Percentiles rank a stretch among this genome's conserved stretches.
These are phyloP conservation scores for Hetaerina titia DNA, from an alignment of 2,888 invertebrate species.

Conservation along the genomic window DNA sequence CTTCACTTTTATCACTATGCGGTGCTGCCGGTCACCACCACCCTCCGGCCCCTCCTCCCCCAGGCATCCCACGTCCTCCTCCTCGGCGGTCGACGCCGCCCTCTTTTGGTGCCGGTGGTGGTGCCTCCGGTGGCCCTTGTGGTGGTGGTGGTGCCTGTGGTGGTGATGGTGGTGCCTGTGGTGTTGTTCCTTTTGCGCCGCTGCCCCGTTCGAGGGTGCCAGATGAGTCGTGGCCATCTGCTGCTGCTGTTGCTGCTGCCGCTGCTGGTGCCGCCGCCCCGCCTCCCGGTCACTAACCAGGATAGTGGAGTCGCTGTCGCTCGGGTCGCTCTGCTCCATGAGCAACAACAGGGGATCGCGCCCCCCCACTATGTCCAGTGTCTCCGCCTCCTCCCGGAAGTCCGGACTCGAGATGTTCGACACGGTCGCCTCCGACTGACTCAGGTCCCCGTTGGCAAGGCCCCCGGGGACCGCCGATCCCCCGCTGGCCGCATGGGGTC, in stretches of 20 bases:
- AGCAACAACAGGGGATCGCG: conserved; percentile 87
- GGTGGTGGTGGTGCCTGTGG: conserved; percentile 49
- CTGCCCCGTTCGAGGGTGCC: conserved; percentile 12
- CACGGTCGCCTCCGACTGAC: conserved; percentile 88
- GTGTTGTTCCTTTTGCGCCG: neutral
- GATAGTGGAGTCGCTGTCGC: conserved; percentile 93
- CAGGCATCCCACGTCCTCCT: conserved; percentile 57
- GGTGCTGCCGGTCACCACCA: conserved; percentile 82
- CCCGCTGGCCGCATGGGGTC: conserved; percentile 73
- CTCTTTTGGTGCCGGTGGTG: conserved; percentile 29
- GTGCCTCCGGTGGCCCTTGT: conserved; percentile 42
- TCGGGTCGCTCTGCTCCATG: conserved; percentile 93
- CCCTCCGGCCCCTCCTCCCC: conserved; percentile 41
- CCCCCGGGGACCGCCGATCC: conserved; percentile 69
- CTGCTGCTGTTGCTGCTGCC: conserved; percentile 32
- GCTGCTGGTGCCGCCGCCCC: conserved; percentile 34
- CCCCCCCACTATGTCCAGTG: conserved; percentile 84
- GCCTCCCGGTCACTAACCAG: conserved; percentile 81
- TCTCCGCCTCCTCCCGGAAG: conserved; percentile 90
- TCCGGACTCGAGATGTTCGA: conserved; percentile 94
- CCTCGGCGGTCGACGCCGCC: conserved; percentile 22
- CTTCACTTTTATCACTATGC: conserved; percentile 91
- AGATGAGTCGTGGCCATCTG: conserved; percentile 20
- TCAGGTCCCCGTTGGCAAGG: conserved; percentile 82
- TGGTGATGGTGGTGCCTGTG: conserved; percentile 28